Base-by-base conservation (phyloP, 1,140 invertebrate species). In the Polyergus mexicanus region DNA sequence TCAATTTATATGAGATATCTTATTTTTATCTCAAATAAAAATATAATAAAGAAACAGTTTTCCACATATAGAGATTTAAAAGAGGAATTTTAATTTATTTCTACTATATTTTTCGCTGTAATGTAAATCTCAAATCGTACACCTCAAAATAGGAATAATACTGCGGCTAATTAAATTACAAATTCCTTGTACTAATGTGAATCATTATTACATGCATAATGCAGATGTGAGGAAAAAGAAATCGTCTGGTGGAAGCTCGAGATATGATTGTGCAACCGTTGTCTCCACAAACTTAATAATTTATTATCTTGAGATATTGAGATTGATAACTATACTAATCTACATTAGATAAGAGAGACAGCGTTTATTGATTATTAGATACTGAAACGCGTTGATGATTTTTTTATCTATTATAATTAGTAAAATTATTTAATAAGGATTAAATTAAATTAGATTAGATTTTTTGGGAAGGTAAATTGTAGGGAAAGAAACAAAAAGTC, bases 141-240 rank as follows among this genome's bases (percentile, higher is more conserved):
- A 51, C 8, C 0, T 28, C 4, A 8, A n/a, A 71, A n/a, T 19
- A 28, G 13, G 4, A 13, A 28, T 71, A 44, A 81, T 44, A 51
- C 41, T 5, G 13, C 16, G 7, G 0, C 0, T 44, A 71, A 71
- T 81, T 81, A 71, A 81, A 81, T 80, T 80, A 71, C 51, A 81
- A 19, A 58, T 81, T 81, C 38, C 16, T 0, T 25, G 66, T 58
- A 81, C 32, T 32, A 32, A 28, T 28, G 32, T 58, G 35, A 38
- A 19, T 41, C 3, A 58, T 81, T 60, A 71, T 71, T 71, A 58
- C 7, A 16, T 35, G 35, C 8, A 35, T 11, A 10, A 58, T 8
- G 13, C 11, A 72, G 8, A 72, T 58, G 32, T 6, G 19, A 81
- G 51, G 66, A 60, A 81, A 80, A 44, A 38, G 5, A 80, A 60